Conservation (phyloP, 1,140 invertebrate species). For the Ceratosolen fusciceps region DNA sequence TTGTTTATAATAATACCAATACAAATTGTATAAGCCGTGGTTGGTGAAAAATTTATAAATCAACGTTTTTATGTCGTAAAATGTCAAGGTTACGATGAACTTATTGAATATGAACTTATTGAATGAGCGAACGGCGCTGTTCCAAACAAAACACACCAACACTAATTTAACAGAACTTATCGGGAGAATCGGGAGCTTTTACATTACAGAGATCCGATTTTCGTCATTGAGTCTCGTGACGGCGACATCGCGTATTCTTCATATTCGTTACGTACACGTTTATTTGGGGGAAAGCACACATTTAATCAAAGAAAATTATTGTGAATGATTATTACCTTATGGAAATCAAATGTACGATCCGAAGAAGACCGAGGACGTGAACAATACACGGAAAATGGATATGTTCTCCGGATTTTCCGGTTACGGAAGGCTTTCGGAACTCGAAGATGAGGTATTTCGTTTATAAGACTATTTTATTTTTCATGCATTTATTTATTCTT, state of each 20-base stretch:
- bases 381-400: neutral
- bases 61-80: neutral
- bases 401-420: conserved; percentile 1
- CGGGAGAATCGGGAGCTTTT: neutral
- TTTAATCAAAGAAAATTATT: neutral
- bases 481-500: neutral
- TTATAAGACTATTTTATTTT: neutral
- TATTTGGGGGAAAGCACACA: neutral
- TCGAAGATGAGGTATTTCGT: conserved; percentile 10
- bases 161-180: neutral
- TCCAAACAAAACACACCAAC: neutral
- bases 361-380: neutral
- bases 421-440: neutral
- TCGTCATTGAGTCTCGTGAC: neutral
- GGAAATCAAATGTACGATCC: conserved; percentile 6
- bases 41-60: neutral
- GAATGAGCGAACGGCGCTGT: neutral
- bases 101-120: no score
- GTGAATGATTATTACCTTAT: neutral
- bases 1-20: no score
- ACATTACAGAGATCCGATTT: neutral
- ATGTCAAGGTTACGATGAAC: neutral
- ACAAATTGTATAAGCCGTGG: no score
- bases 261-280: neutral
- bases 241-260: neutral